Percentiles rank a stretch among this genome's conserved stretches.
Evolutionary conservation across 1,140 invertebrate species (phyloP).

Genomic region (Dreissena rostriformis): DNA sequence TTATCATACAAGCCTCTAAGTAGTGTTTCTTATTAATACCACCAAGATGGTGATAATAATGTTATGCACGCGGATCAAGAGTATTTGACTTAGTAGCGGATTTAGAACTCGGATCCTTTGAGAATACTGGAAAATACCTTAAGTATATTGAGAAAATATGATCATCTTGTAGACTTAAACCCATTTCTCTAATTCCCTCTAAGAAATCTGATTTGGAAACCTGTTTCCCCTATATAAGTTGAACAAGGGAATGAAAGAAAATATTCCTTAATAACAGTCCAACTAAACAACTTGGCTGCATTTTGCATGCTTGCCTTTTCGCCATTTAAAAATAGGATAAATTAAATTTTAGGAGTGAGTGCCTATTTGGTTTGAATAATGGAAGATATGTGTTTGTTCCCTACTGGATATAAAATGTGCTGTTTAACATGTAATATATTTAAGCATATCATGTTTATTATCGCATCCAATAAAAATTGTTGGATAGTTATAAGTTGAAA

Average conservation of each 20-base stretch:
- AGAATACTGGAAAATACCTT: conserved; percentile 70
- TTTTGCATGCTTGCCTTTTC: conserved; percentile 1
- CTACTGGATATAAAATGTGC: background rate
- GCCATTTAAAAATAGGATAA: background rate
- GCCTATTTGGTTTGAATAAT: too few species aligned
- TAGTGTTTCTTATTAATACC: conserved; percentile 34
- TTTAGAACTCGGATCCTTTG: conserved; percentile 58
- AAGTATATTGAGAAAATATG: conserved; percentile 73
- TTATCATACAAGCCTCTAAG: conserved; percentile 30
- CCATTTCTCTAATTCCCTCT: conserved; percentile 70
- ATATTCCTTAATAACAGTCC: conserved; percentile 48
- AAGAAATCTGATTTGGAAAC: conserved; percentile 72
- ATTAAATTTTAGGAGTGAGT: too few species aligned
- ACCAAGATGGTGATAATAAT: conserved; percentile 33
- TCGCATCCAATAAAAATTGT: too few species aligned
- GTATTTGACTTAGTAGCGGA: conserved; percentile 52
- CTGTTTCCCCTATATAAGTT: conserved; percentile 69
- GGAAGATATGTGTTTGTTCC: background rate
- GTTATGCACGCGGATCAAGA: conserved; percentile 29
- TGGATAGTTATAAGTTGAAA: too few species aligned
- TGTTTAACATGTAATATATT: background rate
- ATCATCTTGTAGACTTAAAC: conserved; percentile 71
- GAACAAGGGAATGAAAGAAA: conserved; percentile 56
- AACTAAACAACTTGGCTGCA: conserved; percentile 25
- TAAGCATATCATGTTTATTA: background rate